These are phyloP conservation scores for Belgica antarctica DNA, from an alignment of 2,888 invertebrate species.

Conservation along the genomic window DNA sequence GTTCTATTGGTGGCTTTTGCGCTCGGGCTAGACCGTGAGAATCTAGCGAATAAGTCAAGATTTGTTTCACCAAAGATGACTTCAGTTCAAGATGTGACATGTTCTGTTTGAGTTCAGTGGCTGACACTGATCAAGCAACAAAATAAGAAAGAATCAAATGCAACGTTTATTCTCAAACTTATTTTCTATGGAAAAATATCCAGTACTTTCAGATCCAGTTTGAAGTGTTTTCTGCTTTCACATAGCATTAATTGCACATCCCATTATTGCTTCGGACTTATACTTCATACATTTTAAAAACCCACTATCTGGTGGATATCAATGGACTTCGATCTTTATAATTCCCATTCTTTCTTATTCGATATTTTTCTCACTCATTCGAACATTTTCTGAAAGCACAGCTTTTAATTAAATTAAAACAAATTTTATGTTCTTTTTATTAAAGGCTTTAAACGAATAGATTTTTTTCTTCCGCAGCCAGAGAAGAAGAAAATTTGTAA, in stretches of 20 bases:
- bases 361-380: constrained; percentile 8
- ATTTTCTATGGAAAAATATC: too few species aligned
- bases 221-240: too few species aligned
- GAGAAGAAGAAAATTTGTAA: constrained; percentile 17
- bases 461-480: background rate
- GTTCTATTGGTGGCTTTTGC: constrained; percentile 13
- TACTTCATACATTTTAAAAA: constrained; percentile 2
- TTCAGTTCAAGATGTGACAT: too few species aligned
- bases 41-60: background rate
- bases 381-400: constrained; percentile 21
- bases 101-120: too few species aligned
- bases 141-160: too few species aligned
- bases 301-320: constrained; percentile 24
- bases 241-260: constrained; percentile 39
- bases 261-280: constrained; percentile 25
- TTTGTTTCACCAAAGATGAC: too few species aligned
- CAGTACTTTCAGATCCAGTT: too few species aligned
- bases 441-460: constrained; percentile 11
- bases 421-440: constrained; percentile 43
- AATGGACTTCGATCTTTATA: constrained; percentile 43
- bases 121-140: too few species aligned
- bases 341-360: constrained; percentile 33
- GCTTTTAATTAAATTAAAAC: constrained; percentile 43
- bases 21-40: constrained; percentile 14
- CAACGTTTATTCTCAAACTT: too few species aligned